Percentiles rank a stretch among this genome's conserved stretches.
phyloP scores from a whole-genome alignment of 2,797 vertebrate genomes.

The Coregonus ussuriensis region DNA sequence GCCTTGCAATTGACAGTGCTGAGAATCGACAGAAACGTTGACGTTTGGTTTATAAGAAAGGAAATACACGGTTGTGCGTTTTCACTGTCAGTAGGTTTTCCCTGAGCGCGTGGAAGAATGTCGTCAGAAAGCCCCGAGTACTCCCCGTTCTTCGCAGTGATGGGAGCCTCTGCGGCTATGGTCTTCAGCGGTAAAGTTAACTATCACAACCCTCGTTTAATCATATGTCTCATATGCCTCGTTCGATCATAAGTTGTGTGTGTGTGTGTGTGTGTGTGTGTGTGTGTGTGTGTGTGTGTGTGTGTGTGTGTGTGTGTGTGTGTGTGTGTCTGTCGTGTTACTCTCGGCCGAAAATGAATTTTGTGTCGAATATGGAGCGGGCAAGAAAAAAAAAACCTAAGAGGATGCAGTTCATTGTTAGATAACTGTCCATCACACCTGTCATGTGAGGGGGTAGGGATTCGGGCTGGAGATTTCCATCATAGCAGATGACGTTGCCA shows the following conservation, averaged over 20 bases:
- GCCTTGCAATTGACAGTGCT: slow-evolving; percentile 33
- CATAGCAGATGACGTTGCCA: not conserved
- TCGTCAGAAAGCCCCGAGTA: slow-evolving; percentile 83
- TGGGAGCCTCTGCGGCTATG: slow-evolving; percentile 96
- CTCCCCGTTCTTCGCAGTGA: slow-evolving; percentile 94
- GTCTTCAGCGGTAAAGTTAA: slow-evolving; percentile 92
- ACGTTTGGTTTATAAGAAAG: not conserved
- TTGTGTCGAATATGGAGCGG: no score
- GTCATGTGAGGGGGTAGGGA: not conserved
- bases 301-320: no score
- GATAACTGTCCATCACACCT: no score
- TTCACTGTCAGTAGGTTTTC: slow-evolving; percentile 37
- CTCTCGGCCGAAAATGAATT: no score
- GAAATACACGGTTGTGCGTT: slow-evolving; percentile 20
- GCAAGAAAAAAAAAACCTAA: no score
- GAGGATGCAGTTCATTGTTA: no score
- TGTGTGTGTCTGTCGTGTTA: no score
- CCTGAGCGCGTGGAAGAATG: slow-evolving; percentile 68
- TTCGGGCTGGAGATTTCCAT: not conserved
- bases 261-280: no score
- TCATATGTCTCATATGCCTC: no score
- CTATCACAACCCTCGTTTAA: no score
- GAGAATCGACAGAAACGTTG: slow-evolving; percentile 4
- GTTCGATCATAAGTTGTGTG: no score
- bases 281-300: no score